Conservation (phyloP, 2,113 vertebrate species). For the Psammodynastes pulverulentus region DNA sequence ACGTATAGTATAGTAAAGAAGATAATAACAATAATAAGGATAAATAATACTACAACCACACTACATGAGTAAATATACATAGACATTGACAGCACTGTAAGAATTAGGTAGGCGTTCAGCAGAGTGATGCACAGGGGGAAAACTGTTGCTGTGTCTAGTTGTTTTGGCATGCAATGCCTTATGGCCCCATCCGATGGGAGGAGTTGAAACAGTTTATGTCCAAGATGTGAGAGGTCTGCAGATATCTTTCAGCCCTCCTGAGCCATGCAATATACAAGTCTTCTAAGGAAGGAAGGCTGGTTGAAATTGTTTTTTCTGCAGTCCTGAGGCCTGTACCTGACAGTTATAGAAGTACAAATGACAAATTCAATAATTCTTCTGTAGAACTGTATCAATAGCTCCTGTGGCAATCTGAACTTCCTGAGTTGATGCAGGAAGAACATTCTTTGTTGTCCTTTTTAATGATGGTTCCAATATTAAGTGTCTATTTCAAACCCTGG, state of each 20-base stretch:
- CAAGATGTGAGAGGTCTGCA: neutral
- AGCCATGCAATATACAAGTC: neutral
- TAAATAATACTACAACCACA: neutral
- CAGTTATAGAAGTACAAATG: neutral
- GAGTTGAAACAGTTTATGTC: neutral
- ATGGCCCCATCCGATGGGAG: neutral
- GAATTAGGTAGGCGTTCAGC: neutral
- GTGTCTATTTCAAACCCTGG: neutral
- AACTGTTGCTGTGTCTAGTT: neutral
- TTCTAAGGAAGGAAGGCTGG: neutral
- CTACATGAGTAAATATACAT: neutral
- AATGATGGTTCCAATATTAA: neutral
- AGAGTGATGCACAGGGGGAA: neutral
- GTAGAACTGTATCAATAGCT: neutral
- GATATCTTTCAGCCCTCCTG: neutral
- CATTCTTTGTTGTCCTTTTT: neutral
- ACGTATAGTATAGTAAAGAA: neutral
- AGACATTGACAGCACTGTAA: neutral
- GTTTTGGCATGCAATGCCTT: neutral
- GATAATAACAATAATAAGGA: neutral
- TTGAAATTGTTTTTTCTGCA: neutral
- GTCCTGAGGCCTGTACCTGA: neutral
- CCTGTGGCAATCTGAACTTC: neutral
- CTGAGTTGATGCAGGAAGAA: neutral
- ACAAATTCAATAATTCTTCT: neutral